phyloP scores from a whole-genome alignment of 2,797 vertebrate species.

The Coluber constrictor region DNA sequence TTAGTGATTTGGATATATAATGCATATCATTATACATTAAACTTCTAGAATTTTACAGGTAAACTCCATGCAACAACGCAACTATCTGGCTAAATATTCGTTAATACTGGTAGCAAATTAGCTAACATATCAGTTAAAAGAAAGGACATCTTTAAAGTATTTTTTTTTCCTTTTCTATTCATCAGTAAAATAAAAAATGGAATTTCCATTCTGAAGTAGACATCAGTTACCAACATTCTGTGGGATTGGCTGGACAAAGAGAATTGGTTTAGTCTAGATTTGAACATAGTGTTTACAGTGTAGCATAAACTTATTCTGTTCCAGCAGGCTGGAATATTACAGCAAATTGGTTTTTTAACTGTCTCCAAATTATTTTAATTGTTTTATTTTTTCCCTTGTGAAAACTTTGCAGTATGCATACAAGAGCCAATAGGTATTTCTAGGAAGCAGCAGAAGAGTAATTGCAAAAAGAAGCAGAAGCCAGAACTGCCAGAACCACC shows the following conservation, averaged over 20 bases:
- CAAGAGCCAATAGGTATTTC: not conserved
- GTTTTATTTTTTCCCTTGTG: conserved; percentile 25
- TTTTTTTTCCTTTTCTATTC: conserved; percentile 30
- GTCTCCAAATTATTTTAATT: conserved; percentile 32
- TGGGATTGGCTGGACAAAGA: conserved; percentile 58
- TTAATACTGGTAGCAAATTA: not conserved
- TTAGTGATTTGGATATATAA: not conserved
- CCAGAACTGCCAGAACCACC: too few species aligned
- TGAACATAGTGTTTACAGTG: conserved; percentile 64
- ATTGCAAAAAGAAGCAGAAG: not conserved
- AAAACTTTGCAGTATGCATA: not conserved
- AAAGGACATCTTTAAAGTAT: conserved; percentile 24
- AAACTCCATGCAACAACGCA: not conserved
- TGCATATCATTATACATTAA: not conserved
- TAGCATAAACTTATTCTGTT: conserved; percentile 47
- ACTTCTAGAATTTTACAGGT: not conserved
- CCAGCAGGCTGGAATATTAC: conserved; percentile 40
- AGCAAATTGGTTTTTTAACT: conserved; percentile 19
- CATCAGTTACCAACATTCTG: conserved; percentile 48
- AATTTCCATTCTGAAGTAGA: conserved; percentile 53
- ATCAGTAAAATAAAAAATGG: conserved; percentile 45
- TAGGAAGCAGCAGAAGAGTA: not conserved
- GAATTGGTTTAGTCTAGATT: conserved; percentile 63
- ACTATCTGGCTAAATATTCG: not conserved
- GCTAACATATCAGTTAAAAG: conserved; percentile 22